These are phyloP conservation scores for Drosophila yooni DNA, from an alignment of 2,888 invertebrate species.

Conservation along the genomic window DNA sequence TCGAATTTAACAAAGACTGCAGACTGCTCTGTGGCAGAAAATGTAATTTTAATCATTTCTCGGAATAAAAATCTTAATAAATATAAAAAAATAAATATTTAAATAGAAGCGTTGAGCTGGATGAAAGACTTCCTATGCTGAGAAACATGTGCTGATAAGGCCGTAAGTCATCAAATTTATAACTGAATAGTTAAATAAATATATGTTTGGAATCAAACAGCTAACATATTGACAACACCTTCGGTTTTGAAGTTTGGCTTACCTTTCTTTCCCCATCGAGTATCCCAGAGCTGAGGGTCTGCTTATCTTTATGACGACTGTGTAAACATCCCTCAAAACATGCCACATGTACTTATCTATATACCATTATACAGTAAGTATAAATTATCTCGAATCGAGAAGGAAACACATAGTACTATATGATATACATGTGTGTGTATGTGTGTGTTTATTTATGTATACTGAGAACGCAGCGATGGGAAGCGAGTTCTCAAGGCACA, in stretches of 20 bases:
- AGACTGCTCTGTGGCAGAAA: too few species aligned
- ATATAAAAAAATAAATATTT: not conserved
- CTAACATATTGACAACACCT: constrained; percentile 1
- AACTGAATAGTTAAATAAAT: not conserved
- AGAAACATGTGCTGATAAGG: not conserved
- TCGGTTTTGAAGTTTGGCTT: not conserved
- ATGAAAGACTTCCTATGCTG: not conserved
- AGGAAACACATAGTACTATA: constrained; percentile 13
- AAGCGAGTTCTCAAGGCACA: constrained; percentile 69
- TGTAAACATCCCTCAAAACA: constrained; percentile 29
- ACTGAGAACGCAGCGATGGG: constrained; percentile 38
- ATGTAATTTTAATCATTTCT: not conserved
- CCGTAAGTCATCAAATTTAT: not conserved
- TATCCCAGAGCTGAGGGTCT: not conserved
- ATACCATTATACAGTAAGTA: not conserved
- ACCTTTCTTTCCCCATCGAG: not conserved
- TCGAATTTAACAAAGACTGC: not conserved
- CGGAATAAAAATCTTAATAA: not conserved
- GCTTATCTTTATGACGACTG: constrained; percentile 28
- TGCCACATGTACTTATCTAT: constrained; percentile 3
- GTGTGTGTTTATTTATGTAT: constrained; percentile 43
- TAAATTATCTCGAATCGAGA: constrained; percentile 18
- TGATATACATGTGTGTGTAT: constrained; percentile 24
- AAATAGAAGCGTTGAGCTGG: too few species aligned
- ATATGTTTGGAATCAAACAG: not conserved